Base-by-base conservation (phyloP, 1,140 invertebrate species). In the Dendroctonus valens region DNA sequence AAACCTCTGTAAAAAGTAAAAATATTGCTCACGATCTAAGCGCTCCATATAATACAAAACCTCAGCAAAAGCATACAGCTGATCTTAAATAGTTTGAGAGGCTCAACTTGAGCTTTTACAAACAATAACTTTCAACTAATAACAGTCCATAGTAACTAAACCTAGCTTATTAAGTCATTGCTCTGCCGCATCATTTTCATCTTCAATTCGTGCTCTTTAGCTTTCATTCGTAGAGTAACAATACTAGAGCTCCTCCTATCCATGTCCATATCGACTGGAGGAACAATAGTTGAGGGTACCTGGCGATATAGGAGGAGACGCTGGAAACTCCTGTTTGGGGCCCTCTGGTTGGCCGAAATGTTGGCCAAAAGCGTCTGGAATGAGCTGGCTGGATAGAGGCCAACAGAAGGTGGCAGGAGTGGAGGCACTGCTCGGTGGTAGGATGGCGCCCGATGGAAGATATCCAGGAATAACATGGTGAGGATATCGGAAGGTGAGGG, bases 201-300 rank as follows among this genome's bases (percentile, higher is more conserved):
- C 73, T 91, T 86, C 6, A 95, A 79, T 76, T 96, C 93, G 78
- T 97, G 94, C 79, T 97, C 94, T 6, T 94, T 84, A 0, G 96
- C 95, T 70, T 96, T 94, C 40, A 96, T 82, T 59, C 96, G 80
- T 5, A 98, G 81, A 0, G 93, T 91, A 0, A 93, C 93, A 60
- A 97, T 96, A 71, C 93, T 96, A 26, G 91, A 93, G 71, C 89
- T 91, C 66, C 94, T 81, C 65, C 93, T 83, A 26, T 26, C 26
- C 26, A 26, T 26, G 73, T 86, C 90, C 53, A 84, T 71, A 7
- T 76, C 76, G 6, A 79, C 77, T 14, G 76, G 77, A 5, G 79
- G 77, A n/a, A 77, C 71, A 48, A 79, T 73, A 57, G 76, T 65
- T 67, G 81, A 54, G 72, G n/a, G 82, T 52, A 5, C 80, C 75